A percentile compares a stretch with the other conserved stretches of the same genome.
These are phyloP conservation scores for Columbina picui DNA, from an alignment of 2,113 vertebrate species.

Conservation along the genomic window DNA sequence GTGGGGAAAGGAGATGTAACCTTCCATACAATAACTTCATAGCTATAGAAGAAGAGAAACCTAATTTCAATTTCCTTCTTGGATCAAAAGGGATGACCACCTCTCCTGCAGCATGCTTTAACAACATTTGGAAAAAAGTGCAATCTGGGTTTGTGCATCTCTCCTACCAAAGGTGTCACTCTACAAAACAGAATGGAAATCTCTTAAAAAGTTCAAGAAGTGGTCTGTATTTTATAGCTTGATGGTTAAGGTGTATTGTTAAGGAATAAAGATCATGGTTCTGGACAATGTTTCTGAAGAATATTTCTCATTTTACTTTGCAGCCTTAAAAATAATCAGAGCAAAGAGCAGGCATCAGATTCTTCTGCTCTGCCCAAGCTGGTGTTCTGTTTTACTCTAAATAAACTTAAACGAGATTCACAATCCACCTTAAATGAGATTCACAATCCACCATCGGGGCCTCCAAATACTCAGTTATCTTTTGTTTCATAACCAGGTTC, in stretches of 20 bases:
- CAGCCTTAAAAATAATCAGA: not conserved
- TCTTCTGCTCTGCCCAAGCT: not conserved
- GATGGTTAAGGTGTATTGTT: not conserved
- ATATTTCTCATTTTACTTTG: not conserved
- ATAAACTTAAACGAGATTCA: not conserved
- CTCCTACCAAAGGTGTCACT: not conserved
- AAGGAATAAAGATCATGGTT: not conserved
- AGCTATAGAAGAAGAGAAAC: not conserved
- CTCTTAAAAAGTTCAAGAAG: not conserved
- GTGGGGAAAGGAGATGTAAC: not conserved
- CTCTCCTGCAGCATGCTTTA: not conserved
- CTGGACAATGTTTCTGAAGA: not conserved
- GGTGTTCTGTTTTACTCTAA: not conserved
- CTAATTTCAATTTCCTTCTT: not conserved
- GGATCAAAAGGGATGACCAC: not conserved
- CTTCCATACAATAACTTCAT: not conserved
- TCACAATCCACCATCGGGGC: not conserved
- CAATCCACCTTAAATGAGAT: not conserved
- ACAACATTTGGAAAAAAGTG: not conserved
- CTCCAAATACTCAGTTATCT: not conserved
- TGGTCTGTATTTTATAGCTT: not conserved
- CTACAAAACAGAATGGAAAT: not conserved
- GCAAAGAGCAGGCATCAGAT: not conserved
- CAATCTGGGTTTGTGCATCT: not conserved
- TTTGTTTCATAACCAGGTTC: not conserved